Base-by-base conservation (phyloP, 2,888 invertebrate species). In the Callyntrura sp. region DNA sequence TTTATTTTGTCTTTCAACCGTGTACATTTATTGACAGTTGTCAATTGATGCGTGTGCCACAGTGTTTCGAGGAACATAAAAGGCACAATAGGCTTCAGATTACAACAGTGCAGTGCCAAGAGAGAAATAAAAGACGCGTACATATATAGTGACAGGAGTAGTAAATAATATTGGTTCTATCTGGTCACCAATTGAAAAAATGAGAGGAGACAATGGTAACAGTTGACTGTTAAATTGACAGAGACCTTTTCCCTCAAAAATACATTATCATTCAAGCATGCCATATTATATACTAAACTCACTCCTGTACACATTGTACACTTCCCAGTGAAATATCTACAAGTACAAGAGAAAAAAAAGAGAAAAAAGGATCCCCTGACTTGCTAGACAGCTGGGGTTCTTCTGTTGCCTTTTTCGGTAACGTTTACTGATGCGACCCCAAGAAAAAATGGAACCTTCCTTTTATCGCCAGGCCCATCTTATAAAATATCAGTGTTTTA, bases 371-470 rank as follows among this genome's bases (percentile, higher is more conserved):
- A 79, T 84, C 90, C 85, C 90, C 60, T 85, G 85, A 90, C 90
- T 85, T 90, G 90, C 90, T 90, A 90, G 90, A 90, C 90, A 90
- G 85, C 90, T 90, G 90, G 90, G 90, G 90, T 90, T 90, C 85
- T 90, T 43, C 68, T 85, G 25, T 65, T 88, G 11, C 83, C 70
- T 85, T 85, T 90, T 90, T 81, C 90, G 78, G 88, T 76, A 84
- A 89, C 70, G 14, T 82, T 87, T 68, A 73, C 23, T 60, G 68
- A 70, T 55, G 84, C 82, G 65, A 82, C 84, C 70, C 70, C 70
- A 70, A 35, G 20, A 84, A 70, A 83, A 57, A 65, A 79, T 70
- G 70, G 83, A 85, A 85, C 79, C 86, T 85, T 85, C 78, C 20
- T 48, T n/a, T 60, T 28, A 35, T 65, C 60, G 23, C 62, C 62